phyloP scores from a whole-genome alignment of 2,797 vertebrate genomes.

The Pteronotus mesoamericanus region DNA sequence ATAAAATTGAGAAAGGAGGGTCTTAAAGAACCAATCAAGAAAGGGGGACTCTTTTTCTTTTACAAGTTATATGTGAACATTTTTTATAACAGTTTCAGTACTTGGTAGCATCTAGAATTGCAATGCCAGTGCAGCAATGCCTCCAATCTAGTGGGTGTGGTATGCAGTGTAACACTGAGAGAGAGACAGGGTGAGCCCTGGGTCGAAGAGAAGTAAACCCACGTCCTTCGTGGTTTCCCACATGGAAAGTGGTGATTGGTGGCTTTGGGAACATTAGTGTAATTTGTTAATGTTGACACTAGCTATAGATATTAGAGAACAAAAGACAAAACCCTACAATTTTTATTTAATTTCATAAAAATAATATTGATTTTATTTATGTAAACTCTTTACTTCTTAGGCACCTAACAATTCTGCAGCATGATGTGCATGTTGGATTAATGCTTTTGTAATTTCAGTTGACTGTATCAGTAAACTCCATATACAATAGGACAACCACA shows the following conservation, averaged over 20 bases:
- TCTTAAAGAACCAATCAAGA: neutral
- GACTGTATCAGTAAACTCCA: neutral
- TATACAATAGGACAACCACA: neutral
- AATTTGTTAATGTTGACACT: neutral
- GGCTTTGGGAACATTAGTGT: neutral
- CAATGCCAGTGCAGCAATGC: neutral
- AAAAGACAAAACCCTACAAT: neutral
- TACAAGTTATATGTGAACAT: neutral
- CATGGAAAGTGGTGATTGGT: neutral
- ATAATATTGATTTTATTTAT: neutral
- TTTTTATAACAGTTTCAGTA: neutral
- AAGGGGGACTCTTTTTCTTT: neutral
- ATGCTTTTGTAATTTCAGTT: neutral
- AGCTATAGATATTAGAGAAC: neutral
- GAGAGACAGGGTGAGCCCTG: neutral
- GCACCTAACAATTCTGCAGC: neutral
- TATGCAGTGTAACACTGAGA: neutral
- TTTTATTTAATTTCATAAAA: neutral
- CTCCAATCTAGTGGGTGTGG: neutral
- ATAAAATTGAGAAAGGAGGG: neutral
- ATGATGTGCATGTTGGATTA: too few relatives aligned
- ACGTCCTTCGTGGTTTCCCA: neutral
- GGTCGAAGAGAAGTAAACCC: neutral
- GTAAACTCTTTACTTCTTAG: neutral
- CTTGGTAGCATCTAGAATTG: neutral